These are phyloP conservation scores for Cheilinus undulatus DNA, from an alignment of 2,113 vertebrate genomes.

Conservation along the genomic window DNA sequence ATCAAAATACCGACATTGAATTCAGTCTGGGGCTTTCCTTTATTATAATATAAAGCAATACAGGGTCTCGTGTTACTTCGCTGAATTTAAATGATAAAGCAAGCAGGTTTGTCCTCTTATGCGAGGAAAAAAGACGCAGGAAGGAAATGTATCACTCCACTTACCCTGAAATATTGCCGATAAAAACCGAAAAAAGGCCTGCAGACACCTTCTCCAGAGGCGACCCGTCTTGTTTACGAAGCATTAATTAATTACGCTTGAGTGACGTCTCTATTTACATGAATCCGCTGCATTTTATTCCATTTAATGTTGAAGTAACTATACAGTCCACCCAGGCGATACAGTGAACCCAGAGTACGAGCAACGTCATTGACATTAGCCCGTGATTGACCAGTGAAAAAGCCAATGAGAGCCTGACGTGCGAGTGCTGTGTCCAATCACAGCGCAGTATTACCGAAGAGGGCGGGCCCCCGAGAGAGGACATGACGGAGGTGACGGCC, in stretches of 20 bases:
- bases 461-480: conserved; percentile 67
- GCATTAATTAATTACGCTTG: conserved; percentile 41
- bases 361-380: conserved; percentile 76
- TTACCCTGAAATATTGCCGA: conserved; percentile 81
- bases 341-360: conserved; percentile 75
- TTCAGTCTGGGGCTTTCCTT: not conserved
- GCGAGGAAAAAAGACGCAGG: conserved; percentile 78
- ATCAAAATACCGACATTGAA: conserved; percentile 5
- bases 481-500: conserved; percentile 83
- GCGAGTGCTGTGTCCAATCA: conserved; percentile 62
- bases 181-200: conserved; percentile 55
- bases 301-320: conserved; percentile 82
- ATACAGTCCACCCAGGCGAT: conserved; percentile 81
- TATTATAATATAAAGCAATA: not conserved
- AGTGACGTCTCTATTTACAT: conserved; percentile 60
- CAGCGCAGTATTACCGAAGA: conserved; percentile 1
- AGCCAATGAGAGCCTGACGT: conserved; percentile 67
- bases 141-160: conserved; percentile 84
- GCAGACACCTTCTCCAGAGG: conserved; percentile 19
- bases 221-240: conserved; percentile 36
- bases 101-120: conserved; percentile 44
- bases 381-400: conserved; percentile 49
- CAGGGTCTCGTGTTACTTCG: conserved; percentile 19
- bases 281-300: conserved; percentile 76
- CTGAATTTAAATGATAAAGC: conserved; percentile 60